Evolutionary conservation across 2,113 vertebrate genomes (phyloP), one percentile per base, ranked within the genome.

Genomic region (Camarhynchus parvulus): DNA sequence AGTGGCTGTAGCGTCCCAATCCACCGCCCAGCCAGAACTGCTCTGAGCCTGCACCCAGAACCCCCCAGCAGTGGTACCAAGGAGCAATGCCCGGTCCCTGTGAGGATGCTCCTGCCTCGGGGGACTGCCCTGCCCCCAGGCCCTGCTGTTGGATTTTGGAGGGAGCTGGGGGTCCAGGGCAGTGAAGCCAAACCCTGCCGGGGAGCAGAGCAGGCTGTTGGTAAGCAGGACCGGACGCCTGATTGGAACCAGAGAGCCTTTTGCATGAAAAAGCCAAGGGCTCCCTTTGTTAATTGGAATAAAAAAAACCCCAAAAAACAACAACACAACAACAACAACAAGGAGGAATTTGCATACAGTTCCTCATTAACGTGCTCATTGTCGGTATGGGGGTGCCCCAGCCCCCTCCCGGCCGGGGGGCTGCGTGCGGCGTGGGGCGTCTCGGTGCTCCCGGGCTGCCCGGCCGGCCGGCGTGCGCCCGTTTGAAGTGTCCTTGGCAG

Each of bases 401-500:
- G 55, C 22, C 82, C 20, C 17, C 44, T 73, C 37, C 72, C 58
- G 0, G 5, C 47, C 4, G 39, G 94, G 92, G 89, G 86, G 50
- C 50, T 52, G 50, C 50, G 52, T 30, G 78, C 74, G 2, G 81
- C 9, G 15, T 83, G 93, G 92, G 95, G 87, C 35, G 14, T 56
- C 89, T 87, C 42, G 1, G 88, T 5, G 35, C 58, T 94, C 61
- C 35, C 5, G 50, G 62, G 85, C 87, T 11, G 89, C 79, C 91
- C 86, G 78, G 86, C 91, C 86, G 78, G 87, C 87, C 56, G 92
- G 78, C 74, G 94, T 6, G 33, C 88, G 44, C 91, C 95, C 73
- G 70, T 94, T 96, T 95, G 96, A 95, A 96, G 91, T 96, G 95
- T 97, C 79, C 95, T 95, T 96, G 98, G 98, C 98, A 98, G 97